Percentiles rank a stretch among this genome's conserved stretches.
Conservation (phyloP, 2,113 vertebrate species). For the Nibea coibor region DNA sequence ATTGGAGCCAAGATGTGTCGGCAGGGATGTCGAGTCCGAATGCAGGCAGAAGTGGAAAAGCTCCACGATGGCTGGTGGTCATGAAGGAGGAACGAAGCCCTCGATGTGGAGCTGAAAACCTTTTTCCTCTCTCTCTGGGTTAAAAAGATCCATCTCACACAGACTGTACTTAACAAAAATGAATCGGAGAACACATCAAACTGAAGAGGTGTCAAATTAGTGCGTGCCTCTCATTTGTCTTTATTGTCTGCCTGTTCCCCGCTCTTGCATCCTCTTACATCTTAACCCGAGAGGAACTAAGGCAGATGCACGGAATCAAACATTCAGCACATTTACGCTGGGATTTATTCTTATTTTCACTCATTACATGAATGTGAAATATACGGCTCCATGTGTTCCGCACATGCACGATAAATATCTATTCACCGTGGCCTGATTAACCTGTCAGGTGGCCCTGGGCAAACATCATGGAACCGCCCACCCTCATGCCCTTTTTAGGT, state of each 20-base stretch:
- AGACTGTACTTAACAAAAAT: not conserved
- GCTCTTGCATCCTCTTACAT: not conserved
- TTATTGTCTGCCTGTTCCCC: not conserved
- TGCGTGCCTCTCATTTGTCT: not conserved
- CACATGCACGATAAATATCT: not conserved
- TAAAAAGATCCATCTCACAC: not conserved
- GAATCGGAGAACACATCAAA: not conserved
- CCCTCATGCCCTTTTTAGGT: not conserved
- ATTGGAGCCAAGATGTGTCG: constrained; percentile 36
- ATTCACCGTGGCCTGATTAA: too few species aligned
- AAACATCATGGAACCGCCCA: too few species aligned
- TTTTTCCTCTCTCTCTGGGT: not conserved
- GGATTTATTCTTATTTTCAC: too few species aligned
- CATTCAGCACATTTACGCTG: too few species aligned
- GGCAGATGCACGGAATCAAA: too few species aligned
- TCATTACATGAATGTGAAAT: too few species aligned
- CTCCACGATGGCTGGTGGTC: not conserved
- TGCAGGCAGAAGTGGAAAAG: constrained; percentile 24
- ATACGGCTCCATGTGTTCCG: too few species aligned
- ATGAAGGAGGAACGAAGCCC: not conserved
- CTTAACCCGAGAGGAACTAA: not conserved
- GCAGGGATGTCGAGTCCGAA: constrained; percentile 8
- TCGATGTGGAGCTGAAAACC: not conserved
- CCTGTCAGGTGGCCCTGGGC: too few species aligned
- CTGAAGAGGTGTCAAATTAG: not conserved